phyloP scores from a whole-genome alignment of 53 echinoderm and acorn worm species.

The Arbacia lixula region DNA sequence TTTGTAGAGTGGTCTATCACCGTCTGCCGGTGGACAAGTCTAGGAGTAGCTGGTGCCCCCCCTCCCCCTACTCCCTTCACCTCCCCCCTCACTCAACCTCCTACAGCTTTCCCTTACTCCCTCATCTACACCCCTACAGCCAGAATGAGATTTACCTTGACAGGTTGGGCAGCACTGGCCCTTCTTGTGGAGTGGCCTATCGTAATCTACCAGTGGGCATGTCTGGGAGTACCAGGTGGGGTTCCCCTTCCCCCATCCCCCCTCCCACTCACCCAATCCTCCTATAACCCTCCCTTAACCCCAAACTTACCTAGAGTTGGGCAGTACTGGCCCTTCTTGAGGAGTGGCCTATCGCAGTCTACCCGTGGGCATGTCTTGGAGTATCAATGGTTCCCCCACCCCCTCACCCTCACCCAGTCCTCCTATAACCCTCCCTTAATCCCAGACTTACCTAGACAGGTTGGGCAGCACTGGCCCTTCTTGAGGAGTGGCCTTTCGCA shows the following conservation, averaged over 20 bases:
- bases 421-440: conserved; percentile 98
- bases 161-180: conserved; percentile 94
- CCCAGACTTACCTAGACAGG: conserved; percentile 78
- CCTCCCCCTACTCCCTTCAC: too few species aligned
- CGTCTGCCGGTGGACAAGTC: too few species aligned
- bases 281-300: too few species aligned
- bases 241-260: too few species aligned
- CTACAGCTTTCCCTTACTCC: too few species aligned
- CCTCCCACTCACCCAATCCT: too few species aligned
- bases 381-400: conserved; percentile 62
- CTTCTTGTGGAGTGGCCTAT: conserved; percentile 86
- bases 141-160: conserved; percentile 83
- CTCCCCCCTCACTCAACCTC: too few species aligned
- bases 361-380: background rate
- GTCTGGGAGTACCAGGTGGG: conserved; percentile 81
- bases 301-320: conserved; percentile 88
- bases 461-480: conserved; percentile 99
- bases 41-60: too few species aligned
- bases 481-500: conserved; percentile 91
- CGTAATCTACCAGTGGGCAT: conserved; percentile 73
- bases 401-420: conserved; percentile 91
- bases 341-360: background rate
- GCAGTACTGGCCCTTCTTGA: background rate
- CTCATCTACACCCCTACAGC: too few species aligned
- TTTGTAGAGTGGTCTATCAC: too few species aligned